Percentiles rank a stretch among this genome's conserved stretches.
These are phyloP conservation scores for Ceyx margarethae DNA, from an alignment of 2,113 vertebrate species.

Conservation along the genomic window DNA sequence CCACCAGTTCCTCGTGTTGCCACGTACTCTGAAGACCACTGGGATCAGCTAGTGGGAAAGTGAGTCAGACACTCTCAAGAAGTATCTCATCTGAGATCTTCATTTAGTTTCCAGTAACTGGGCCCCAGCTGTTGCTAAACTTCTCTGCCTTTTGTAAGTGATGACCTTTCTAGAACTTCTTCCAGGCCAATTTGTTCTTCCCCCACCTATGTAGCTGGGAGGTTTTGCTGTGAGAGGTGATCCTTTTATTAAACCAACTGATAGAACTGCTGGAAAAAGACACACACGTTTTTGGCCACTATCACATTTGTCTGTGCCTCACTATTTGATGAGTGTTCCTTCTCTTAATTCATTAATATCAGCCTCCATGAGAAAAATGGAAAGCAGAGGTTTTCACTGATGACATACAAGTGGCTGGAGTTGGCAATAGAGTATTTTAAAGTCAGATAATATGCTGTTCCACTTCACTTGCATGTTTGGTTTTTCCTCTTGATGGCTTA, in stretches of 20 bases:
- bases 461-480: not conserved
- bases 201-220: not conserved
- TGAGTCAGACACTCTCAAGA: not conserved
- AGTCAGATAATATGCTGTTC: not conserved
- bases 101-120: not conserved
- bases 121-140: not conserved
- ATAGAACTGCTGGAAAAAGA: not conserved
- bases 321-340: not conserved
- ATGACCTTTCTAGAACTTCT: not conserved
- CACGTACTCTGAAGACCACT: not conserved
- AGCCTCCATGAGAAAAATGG: not conserved
- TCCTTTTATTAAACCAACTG: not conserved
- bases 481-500: not conserved
- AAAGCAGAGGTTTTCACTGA: not conserved
- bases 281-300: not conserved
- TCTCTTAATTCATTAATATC: not conserved
- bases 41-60: not conserved
- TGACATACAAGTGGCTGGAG: not conserved
- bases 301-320: not conserved
- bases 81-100: not conserved
- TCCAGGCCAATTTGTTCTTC: not conserved
- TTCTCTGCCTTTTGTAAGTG: not conserved
- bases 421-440: not conserved
- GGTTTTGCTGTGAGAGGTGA: not conserved
- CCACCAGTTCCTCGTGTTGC: not conserved